Evolutionary conservation across 2,113 vertebrate species (phyloP).

Genomic region (Notothenia coriiceps): DNA sequence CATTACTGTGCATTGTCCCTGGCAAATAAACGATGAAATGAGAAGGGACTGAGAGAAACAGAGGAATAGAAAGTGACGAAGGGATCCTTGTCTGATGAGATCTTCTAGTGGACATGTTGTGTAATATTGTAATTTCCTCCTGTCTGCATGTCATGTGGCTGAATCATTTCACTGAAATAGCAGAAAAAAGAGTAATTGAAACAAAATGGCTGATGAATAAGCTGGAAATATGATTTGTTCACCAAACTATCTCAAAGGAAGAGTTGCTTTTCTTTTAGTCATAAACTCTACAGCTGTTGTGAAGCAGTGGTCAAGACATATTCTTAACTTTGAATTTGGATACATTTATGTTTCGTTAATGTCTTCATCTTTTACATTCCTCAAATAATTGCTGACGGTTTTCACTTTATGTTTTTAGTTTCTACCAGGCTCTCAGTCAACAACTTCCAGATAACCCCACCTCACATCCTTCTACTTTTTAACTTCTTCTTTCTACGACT

Average conservation of each 20-base stretch:
- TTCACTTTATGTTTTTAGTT: constrained; percentile 42
- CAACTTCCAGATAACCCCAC: constrained; percentile 66
- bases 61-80: constrained; percentile 72
- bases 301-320: neutral
- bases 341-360: neutral
- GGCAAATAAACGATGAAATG: too few species aligned
- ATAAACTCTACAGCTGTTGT: neutral
- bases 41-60: constrained; percentile 42
- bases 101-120: constrained; percentile 38
- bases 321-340: neutral
- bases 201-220: constrained; percentile 27
- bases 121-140: constrained; percentile 54
- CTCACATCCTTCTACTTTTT: constrained; percentile 75
- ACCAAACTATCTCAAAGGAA: constrained; percentile 11
- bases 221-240: neutral
- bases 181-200: constrained; percentile 4
- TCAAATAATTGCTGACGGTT: neutral
- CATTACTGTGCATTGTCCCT: too few species aligned
- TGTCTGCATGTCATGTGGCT: neutral
- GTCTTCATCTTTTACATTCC: neutral
- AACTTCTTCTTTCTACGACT: constrained; percentile 63
- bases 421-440: constrained; percentile 57
- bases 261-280: neutral
- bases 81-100: constrained; percentile 30
- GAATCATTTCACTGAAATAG: constrained; percentile 35